Evolutionary conservation across 2,888 invertebrate genomes (phyloP), one percentile per base, ranked within the genome.

Genomic region (Conops quadrifasciatus): DNA sequence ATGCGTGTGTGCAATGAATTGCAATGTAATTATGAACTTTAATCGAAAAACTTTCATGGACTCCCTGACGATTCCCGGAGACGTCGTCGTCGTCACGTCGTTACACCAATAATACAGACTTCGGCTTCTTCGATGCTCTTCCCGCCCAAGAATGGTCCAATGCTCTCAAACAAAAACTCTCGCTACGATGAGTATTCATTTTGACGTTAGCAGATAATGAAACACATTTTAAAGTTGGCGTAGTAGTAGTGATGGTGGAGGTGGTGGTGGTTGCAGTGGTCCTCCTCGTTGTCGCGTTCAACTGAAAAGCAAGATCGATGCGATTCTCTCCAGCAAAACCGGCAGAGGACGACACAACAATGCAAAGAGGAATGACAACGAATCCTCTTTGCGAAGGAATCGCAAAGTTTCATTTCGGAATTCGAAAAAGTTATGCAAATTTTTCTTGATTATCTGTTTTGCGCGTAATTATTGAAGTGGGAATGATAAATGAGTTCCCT

Each of bases 21-120:
- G 60, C 74, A 75, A 72, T 72, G 76, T 73, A 77, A 77, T 77
- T 77, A 77, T 76, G 72, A 77, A 77, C 75, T 77, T 76, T 77
- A 77, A 77, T 77, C 76, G 77, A 77, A 77, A 77, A 77, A 77
- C 67, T 77, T 77, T 74, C 66, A 36, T 36, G 36, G 36, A 36
- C 36, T 36, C 36, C n/a, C n/a, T n/a, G n/a, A n/a, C n/a, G n/a
- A n/a, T n/a, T n/a, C n/a, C n/a, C n/a, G n/a, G n/a, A 36, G 36
- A 9, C 5, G 9, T 7, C 9, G 5, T 36, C 36, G 4, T 36
- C 36, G 9, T 7, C 4, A 36, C 36, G 9, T 36, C 9, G 36
- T 36, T 36, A 9, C 36, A 36, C 36, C 9, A 36, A 36, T 36
- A 36, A 4, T 9, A 36, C 15, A 58, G 7, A 5, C 49, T 49